These are phyloP conservation scores for Liopterus haemorrhoidalis DNA, from an alignment of 2,888 invertebrate genomes.

Conservation along the genomic window DNA sequence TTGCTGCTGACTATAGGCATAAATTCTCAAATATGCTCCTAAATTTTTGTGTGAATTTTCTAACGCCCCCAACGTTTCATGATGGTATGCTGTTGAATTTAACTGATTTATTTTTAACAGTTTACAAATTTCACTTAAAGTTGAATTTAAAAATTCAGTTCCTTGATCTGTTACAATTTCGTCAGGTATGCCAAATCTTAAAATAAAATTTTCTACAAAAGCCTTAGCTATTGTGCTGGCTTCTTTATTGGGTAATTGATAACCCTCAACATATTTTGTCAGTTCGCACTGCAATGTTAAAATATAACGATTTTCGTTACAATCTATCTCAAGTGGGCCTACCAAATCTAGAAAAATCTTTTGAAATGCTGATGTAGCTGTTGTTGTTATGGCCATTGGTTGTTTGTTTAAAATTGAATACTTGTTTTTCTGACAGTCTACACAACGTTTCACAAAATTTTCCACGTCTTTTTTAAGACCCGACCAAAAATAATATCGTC, in stretches of 20 bases:
- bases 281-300: conserved; percentile 26
- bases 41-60: conserved; percentile 25
- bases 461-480: conserved; percentile 25
- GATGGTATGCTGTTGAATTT: conserved; percentile 25
- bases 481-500: conserved; percentile 27
- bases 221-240: conserved; percentile 18
- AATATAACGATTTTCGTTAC: conserved; percentile 15
- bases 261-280: conserved; percentile 25
- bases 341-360: conserved; percentile 15
- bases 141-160: conserved; percentile 24
- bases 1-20: conserved; percentile 10
- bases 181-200: conserved; percentile 26
- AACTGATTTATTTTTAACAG: conserved; percentile 24
- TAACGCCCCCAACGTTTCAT: conserved; percentile 21
- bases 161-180: conserved; percentile 25
- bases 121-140: conserved; percentile 24
- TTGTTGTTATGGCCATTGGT: conserved; percentile 13
- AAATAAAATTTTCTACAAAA: conserved; percentile 29
- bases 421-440: conserved; percentile 10
- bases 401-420: conserved; percentile 1
- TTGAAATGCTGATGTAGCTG: conserved; percentile 8
- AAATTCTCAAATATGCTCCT: conserved; percentile 22
- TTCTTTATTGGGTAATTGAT: conserved; percentile 24
- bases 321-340: conserved; percentile 6
- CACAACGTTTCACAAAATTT: conserved; percentile 21